Base-by-base conservation (phyloP, 2,797 vertebrate genomes). In the Crotalus adamanteus region DNA sequence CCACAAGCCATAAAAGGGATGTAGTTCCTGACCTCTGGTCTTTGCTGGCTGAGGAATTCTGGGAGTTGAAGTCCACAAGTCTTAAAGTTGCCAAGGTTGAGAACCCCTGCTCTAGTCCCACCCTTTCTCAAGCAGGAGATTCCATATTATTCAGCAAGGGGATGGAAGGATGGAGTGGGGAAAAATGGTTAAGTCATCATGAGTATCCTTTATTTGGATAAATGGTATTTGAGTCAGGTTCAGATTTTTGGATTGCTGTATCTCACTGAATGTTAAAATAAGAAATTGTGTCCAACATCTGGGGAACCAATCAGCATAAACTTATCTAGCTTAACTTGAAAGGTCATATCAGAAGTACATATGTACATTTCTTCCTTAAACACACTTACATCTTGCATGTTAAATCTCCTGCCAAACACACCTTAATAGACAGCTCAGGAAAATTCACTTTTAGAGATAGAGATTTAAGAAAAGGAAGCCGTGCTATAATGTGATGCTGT, bases 401-500 rank as follows among this genome's bases (percentile, higher is more conserved):
- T 78, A 97, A 96, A 94, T 92, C 94, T 95, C 96, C 91, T 93
- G 37, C 56, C 94, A 95, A 89, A 69, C 92, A 95, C 91, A 92
- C 60, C 96, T 95, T 94, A 96, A 95, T 90, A 94, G 25, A 93
- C 88, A 96, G 91, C 91, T 95, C 93, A 94, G 78, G 69, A 96
- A 92, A 83, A 93, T 96, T 97, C 94, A 93, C 91, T 94, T 95
- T 95, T 95, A 87, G 92, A 96, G 95, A 94, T 97, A 97, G 60
- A 94, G 93, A 91, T 95, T 92, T 96, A 94, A 95, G 91, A 95
- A 97, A 96, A 95, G 94, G 94, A 96, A 94, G 93, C 92, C 96
- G 93, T 95, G 93, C 94, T 78, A 93, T 96, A 96, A 95, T 96
- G 93, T 88, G 96, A 95, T 96, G 92, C 92, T 96, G 96, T 96